Base-by-base conservation (phyloP, 2,888 invertebrate species). In the Osedax fenrisi region DNA sequence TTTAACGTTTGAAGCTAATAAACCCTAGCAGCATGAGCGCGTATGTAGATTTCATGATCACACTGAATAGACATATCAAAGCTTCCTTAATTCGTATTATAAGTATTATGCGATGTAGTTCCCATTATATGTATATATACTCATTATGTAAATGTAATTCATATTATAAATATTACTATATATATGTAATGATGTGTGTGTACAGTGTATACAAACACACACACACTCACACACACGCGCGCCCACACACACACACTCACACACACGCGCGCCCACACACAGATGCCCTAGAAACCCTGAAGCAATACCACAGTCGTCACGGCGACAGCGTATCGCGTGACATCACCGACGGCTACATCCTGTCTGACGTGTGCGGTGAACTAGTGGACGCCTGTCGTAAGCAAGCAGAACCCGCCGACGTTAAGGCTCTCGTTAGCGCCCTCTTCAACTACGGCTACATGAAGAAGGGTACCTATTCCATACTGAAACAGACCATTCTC, bases 251-350 rank as follows among this genome's bases (percentile, higher is more conserved):
- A 1, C 68, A 68, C 68, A 17, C 27, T 17, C 26, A 24, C 1
- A 22, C 22, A n/a, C 68, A 26, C 10, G 25, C 25, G 26, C 27
- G 22, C 10, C 25, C 25, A 22, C n/a, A 5, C n/a, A 24, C 68
- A 68, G 68, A 68, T 23, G 68, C 68, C 26, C 5, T 68, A n/a
- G 25, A 68, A 26, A 68, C 68, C 25, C 68, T 68, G 22, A 22
- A 22, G 13, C n/a, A 26, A 24, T 68, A 68, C 26, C n/a, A 27
- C 68, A 22, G 22, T 22, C 25, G 17, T 13, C 68, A 68, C 26
- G 68, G 26, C 2, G 68, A 13, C 17, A 5, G 22, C 17, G n/a
- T 68, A 26, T 26, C 25, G 68, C 22, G 22, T 5, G 68, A 13
- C 2, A 26, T 68, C 68, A 26, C 68, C 17, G 68, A 68, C 2